These are phyloP conservation scores for Sardina pilchardus DNA, from an alignment of 2,113 vertebrate genomes.

Conservation along the genomic window DNA sequence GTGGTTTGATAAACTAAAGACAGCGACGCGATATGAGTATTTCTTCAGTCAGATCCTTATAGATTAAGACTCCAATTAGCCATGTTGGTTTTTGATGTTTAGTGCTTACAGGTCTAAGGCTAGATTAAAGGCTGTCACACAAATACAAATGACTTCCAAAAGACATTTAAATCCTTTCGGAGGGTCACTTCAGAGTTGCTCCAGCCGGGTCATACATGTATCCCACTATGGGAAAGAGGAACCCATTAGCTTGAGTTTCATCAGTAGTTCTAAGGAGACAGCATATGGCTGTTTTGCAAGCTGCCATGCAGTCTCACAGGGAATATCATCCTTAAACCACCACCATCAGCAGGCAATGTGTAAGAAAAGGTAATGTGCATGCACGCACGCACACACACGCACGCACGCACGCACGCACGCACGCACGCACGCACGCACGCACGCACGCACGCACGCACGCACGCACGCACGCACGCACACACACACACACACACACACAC, in stretches of 20 bases:
- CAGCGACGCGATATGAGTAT: neutral
- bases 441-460: no score
- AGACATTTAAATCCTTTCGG: neutral
- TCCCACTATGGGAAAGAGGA: neutral
- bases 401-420: neutral
- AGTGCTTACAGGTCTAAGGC: neutral
- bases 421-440: no score
- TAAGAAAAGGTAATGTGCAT: neutral
- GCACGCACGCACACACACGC: neutral
- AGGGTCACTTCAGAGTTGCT: neutral
- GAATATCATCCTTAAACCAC: neutral
- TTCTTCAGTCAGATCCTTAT: neutral
- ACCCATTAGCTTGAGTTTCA: neutral
- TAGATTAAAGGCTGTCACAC: neutral
- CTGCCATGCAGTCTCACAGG: neutral
- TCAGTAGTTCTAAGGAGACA: neutral
- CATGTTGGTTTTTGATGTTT: neutral
- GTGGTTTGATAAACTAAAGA: neutral
- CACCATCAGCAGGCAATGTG: neutral
- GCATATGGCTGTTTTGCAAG: neutral
- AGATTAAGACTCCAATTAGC: neutral
- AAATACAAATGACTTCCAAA: neutral
- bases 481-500: no score
- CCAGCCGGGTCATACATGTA: neutral
- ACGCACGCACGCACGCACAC: no score